Evolutionary conservation across 2,113 vertebrate genomes (phyloP).

Genomic region (Pelvicachromis taeniatus): DNA sequence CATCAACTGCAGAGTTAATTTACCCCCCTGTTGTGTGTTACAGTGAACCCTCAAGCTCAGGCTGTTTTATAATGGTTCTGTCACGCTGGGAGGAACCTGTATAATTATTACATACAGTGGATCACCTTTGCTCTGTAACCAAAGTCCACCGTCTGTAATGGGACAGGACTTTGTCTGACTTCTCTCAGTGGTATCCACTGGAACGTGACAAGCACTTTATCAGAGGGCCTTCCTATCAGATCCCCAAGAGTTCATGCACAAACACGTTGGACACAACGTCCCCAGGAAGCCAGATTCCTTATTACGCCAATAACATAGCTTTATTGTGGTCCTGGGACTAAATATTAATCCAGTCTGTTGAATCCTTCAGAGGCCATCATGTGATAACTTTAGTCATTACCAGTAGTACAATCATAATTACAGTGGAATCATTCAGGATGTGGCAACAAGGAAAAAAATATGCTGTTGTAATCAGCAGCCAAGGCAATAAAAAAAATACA

Average conservation of each 20-base stretch:
- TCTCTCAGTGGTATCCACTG: conserved; percentile 40
- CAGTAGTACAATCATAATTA: conserved; percentile 54
- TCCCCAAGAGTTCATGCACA: conserved; percentile 37
- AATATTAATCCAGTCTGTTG: conserved; percentile 65
- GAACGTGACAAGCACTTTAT: conserved; percentile 68
- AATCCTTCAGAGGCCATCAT: conserved; percentile 43
- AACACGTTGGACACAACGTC: conserved; percentile 47
- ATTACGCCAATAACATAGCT: conserved; percentile 56
- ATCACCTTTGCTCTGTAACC: conserved; percentile 41
- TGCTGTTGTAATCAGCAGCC: neutral
- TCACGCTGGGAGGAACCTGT: conserved; percentile 41
- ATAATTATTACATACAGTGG: conserved; percentile 64
- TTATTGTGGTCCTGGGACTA: conserved; percentile 62
- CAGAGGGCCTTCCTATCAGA: conserved; percentile 54
- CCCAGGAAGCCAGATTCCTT: conserved; percentile 47
- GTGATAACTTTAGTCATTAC: conserved; percentile 66
- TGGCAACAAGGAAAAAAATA: neutral
- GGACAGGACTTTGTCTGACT: conserved; percentile 60
- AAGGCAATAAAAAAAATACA: neutral
- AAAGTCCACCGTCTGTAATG: conserved; percentile 64
- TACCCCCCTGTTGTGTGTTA: neutral
- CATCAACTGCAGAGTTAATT: neutral
- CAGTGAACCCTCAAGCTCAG: neutral
- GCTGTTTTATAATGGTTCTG: conserved; percentile 34
- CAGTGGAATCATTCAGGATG: conserved; percentile 23